phyloP scores from a whole-genome alignment of 2,888 invertebrate genomes.

The Incurvaria masculella region DNA sequence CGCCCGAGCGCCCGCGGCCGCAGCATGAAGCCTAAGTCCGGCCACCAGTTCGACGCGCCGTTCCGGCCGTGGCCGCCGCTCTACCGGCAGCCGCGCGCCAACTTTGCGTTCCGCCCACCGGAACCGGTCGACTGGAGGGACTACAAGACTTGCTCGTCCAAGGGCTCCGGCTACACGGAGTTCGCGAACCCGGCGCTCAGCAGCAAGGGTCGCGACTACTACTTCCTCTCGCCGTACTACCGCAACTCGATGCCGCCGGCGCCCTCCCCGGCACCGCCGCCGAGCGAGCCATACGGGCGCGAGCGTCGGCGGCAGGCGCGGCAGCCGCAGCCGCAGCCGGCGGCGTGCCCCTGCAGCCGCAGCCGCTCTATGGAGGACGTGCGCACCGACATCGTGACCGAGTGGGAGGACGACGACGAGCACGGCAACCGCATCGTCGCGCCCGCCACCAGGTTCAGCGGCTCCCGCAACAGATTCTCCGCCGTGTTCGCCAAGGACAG shows the following conservation, averaged over 20 bases:
- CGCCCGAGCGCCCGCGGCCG: slow-evolving; percentile 52
- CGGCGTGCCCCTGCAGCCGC: slow-evolving; percentile 60
- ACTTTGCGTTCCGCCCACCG: slow-evolving; percentile 49
- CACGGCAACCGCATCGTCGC: slow-evolving; percentile 59
- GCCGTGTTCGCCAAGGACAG: slow-evolving; percentile 42
- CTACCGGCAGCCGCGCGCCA: slow-evolving; percentile 51
- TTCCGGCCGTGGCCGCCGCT: slow-evolving; percentile 66
- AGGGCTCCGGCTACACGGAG: slow-evolving; percentile 49
- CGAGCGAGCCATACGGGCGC: slow-evolving; percentile 30
- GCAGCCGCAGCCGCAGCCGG: slow-evolving; percentile 26
- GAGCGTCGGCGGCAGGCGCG: slow-evolving; percentile 31
- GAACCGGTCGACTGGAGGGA: slow-evolving; percentile 49
- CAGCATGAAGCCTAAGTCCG: slow-evolving; percentile 63
- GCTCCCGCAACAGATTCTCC: slow-evolving; percentile 35
- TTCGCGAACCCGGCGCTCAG: slow-evolving; percentile 52
- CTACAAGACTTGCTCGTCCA: slow-evolving; percentile 44
- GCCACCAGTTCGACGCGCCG: slow-evolving; percentile 47
- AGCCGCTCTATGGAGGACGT: slow-evolving; percentile 73
- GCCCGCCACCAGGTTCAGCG: slow-evolving; percentile 47
- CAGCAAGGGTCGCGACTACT: slow-evolving; percentile 50
- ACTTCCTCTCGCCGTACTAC: slow-evolving; percentile 68
- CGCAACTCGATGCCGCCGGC: slow-evolving; percentile 63
- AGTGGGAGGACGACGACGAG: slow-evolving; percentile 63
- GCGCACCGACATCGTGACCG: slow-evolving; percentile 60
- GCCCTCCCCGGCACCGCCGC: slow-evolving; percentile 24